Evolutionary conservation across 2,113 vertebrate species (phyloP).

Genomic region (Neogale vison): DNA sequence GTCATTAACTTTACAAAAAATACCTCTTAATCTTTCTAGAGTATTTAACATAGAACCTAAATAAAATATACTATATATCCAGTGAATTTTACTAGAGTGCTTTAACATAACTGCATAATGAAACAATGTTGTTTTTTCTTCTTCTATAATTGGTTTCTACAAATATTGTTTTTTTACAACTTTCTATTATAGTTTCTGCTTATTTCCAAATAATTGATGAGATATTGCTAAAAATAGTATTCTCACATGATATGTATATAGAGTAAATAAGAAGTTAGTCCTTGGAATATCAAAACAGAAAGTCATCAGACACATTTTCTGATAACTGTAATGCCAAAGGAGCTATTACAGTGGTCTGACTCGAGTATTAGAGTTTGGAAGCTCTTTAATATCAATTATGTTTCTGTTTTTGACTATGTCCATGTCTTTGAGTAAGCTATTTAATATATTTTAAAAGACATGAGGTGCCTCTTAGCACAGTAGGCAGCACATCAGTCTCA

Average conservation of each 20-base stretch:
- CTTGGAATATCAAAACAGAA: constrained; percentile 1
- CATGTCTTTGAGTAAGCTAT: background rate
- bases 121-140: background rate
- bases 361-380: background rate
- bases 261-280: background rate
- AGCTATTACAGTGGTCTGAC: background rate
- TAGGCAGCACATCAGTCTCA: no score
- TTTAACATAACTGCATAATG: background rate
- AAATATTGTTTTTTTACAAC: background rate
- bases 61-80: background rate
- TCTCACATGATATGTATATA: background rate
- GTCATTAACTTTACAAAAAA: background rate
- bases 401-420: background rate
- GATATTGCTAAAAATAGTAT: background rate
- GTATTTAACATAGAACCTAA: background rate
- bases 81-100: background rate
- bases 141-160: background rate
- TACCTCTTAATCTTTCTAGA: constrained; percentile 13
- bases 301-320: background rate
- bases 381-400: background rate
- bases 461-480: background rate
- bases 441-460: constrained; percentile 23
- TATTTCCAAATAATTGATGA: constrained; percentile 5
- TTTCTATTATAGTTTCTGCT: background rate
- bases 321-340: background rate